Base-by-base conservation (phyloP, 2,113 vertebrate genomes). In the Ceyx cyanopectus region DNA sequence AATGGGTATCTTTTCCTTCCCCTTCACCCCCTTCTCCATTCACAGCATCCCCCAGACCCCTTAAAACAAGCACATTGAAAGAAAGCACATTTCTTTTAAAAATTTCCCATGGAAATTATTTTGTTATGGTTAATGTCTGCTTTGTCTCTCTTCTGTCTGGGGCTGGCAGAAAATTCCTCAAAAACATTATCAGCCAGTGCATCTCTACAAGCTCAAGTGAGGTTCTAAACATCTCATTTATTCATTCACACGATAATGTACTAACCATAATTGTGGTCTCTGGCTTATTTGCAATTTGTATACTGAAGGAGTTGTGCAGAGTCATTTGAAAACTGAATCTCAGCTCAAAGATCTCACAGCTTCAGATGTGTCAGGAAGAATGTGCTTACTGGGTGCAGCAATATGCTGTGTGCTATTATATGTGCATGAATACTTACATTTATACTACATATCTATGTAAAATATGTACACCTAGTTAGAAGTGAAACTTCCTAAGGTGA, bases 1-100 rank as follows among this genome's bases (percentile, higher is more conserved):
- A 96, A 91, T 92, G 87, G 94, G 17, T 58, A 85, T 85, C 51
- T 94, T 92, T 92, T 95, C 77, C 94, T 94, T 90, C 72, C 85
- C 37, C 18, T 80, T 93, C 45, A 51, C 54, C 58, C 50, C 24
- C 24, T 82, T 82, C 79, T 92, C 58, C 76, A 51, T 94, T 80
- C 72, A 87, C 50, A 87, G 54, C 19, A 80, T 70, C 79, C 51
- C 61, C 60, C 63, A 91, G 56, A 89, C 63, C 46, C 85, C 63
- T 85, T 56, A 89, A 96, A 94, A 68, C 41, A 51, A 58, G 12
- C 29, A 77, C 79, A 89, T 54, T 89, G 87, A 91, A 87, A 89
- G 70, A 87, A 94, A 87, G 50, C 46, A 87, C 34, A 40, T 87
- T 92, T 95, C 75, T 83, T 74, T 56, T 67, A 2, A 70, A 85